Percentiles rank a stretch among this genome's conserved stretches.
Conservation (phyloP, 2,797 vertebrate species). For the Echiichthys vipera region DNA sequence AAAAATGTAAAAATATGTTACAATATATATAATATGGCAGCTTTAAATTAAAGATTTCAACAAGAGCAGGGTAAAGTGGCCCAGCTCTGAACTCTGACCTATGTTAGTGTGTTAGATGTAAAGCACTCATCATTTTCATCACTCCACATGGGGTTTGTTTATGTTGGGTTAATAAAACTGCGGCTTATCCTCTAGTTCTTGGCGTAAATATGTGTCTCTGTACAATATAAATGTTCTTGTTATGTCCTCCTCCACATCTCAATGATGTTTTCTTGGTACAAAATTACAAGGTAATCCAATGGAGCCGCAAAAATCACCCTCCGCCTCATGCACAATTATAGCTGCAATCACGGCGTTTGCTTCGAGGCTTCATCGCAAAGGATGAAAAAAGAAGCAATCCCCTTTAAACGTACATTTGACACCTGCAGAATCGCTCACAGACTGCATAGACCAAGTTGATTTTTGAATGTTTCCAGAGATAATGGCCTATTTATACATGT, state of each 20-base stretch:
- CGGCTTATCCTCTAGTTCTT: conserved; percentile 23
- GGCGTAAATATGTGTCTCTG: conserved; percentile 3
- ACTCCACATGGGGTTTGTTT: background rate
- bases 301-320: conserved; percentile 55
- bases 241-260: conserved; percentile 50
- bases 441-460: conserved; percentile 13
- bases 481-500: conserved; percentile 8
- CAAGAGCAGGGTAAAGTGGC: background rate
- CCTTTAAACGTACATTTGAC: conserved; percentile 48
- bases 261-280: conserved; percentile 37
- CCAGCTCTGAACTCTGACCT: background rate
- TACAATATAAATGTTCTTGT: conserved; percentile 12
- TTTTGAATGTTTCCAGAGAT: conserved; percentile 18
- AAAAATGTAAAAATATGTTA: background rate
- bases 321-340: conserved; percentile 50
- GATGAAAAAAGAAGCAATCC: conserved; percentile 42
- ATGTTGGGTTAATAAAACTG: conserved; percentile 27
- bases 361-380: conserved; percentile 51
- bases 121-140: background rate
- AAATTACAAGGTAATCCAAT: conserved; percentile 57
- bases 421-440: conserved; percentile 24
- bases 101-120: background rate
- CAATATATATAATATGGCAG: background rate
- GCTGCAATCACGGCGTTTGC: conserved; percentile 49
- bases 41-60: background rate